These are phyloP conservation scores for Triplophysa tibetana DNA, from an alignment of 2,113 vertebrate species.

Conservation along the genomic window DNA sequence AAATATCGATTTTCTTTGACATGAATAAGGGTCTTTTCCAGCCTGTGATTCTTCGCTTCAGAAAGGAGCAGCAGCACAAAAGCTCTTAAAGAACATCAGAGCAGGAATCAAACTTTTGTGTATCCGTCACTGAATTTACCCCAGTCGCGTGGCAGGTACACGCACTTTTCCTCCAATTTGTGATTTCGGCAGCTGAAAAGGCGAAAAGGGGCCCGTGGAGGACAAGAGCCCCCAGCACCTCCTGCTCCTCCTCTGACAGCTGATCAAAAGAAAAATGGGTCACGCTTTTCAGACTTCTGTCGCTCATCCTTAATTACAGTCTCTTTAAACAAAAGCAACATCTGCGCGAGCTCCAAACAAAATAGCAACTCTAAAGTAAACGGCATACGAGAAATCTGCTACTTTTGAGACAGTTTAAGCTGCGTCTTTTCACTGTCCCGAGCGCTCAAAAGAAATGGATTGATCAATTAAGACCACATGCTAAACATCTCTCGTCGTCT, in stretches of 20 bases:
- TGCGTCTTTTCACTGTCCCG: neutral
- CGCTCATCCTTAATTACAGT: slow-evolving; percentile 80
- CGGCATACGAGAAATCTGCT: slow-evolving; percentile 66
- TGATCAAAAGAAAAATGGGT: slow-evolving; percentile 84
- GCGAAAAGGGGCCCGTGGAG: slow-evolving; percentile 65
- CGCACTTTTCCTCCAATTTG: slow-evolving; percentile 62
- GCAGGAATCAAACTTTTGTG: slow-evolving; percentile 20
- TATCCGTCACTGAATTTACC: slow-evolving; percentile 3
- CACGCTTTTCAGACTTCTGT: slow-evolving; percentile 81
- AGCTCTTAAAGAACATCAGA: slow-evolving; percentile 18
- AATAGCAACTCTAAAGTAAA: slow-evolving; percentile 66
- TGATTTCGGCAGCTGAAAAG: slow-evolving; percentile 75
- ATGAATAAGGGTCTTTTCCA: slow-evolving; percentile 51
- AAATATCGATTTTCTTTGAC: slow-evolving; percentile 44
- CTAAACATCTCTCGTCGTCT: too few species aligned
- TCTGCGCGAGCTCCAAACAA: slow-evolving; percentile 80
- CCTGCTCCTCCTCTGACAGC: slow-evolving; percentile 79
- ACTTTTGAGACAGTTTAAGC: slow-evolving; percentile 57
- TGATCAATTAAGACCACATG: neutral
- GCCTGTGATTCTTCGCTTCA: slow-evolving; percentile 25
- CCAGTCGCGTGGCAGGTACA: slow-evolving; percentile 38
- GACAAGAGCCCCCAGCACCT: slow-evolving; percentile 60
- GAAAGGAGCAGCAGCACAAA: slow-evolving; percentile 31
- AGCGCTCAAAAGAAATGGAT: neutral
- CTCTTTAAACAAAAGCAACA: slow-evolving; percentile 83